Conservation (phyloP, 1,140 invertebrate species). For the Euura saliciscinereae region DNA sequence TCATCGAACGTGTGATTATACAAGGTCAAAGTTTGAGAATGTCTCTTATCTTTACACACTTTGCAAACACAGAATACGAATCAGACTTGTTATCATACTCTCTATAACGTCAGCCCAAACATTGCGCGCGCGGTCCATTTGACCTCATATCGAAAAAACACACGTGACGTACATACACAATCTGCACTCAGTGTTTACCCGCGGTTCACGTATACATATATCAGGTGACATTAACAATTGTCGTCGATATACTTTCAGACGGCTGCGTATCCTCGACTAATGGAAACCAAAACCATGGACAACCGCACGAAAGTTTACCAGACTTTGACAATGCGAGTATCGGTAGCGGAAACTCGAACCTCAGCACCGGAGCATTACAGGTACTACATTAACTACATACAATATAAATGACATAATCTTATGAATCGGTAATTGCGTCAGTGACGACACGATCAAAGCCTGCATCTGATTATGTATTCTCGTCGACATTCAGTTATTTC, state of each 20-base stretch:
- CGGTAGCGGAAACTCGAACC: conserved; percentile 52
- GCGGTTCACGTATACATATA: too few species aligned
- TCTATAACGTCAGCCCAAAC: not conserved
- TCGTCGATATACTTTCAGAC: conserved; percentile 31
- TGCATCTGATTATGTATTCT: too few species aligned
- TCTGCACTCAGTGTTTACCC: too few species aligned
- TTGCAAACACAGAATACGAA: not conserved
- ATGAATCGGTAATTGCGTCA: not conserved
- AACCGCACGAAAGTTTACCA: conserved; percentile 28
- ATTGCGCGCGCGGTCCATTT: not conserved
- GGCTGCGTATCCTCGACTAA: conserved; percentile 37
- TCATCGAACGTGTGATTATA: not conserved
- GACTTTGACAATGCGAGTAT: conserved; percentile 51
- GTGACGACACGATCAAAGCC: too few species aligned
- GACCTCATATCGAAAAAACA: not conserved
- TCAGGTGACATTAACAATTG: too few species aligned
- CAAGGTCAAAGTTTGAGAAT: not conserved
- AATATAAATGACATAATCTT: not conserved
- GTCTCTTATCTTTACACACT: not conserved
- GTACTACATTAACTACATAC: too few species aligned
- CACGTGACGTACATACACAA: too few species aligned
- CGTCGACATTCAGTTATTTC: conserved; percentile 13
- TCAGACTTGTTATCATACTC: not conserved
- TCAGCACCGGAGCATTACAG: conserved; percentile 53
- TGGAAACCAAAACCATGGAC: conserved; percentile 25